phyloP scores from a whole-genome alignment of 2,113 vertebrate species.

The Sander vitreus region DNA sequence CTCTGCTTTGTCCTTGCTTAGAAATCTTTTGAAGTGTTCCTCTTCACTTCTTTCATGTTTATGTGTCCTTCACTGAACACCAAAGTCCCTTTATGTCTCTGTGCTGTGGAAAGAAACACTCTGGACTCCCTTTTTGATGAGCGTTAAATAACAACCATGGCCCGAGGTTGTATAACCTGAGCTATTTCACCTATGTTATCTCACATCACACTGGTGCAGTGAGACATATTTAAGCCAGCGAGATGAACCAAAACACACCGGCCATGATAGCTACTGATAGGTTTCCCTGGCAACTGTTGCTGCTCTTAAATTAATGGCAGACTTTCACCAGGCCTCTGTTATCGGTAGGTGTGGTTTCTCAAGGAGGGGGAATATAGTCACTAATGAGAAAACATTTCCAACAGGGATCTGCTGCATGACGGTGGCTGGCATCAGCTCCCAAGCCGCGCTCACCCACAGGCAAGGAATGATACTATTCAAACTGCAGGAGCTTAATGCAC shows the following conservation, averaged over 20 bases:
- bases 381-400: slow-evolving; percentile 68
- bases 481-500: slow-evolving; percentile 35
- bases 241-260: slow-evolving; percentile 26
- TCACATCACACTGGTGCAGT: slow-evolving; percentile 1
- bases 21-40: slow-evolving; percentile 55
- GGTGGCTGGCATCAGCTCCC: slow-evolving; percentile 38
- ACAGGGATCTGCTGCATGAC: slow-evolving; percentile 41
- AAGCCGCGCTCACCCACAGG: slow-evolving; percentile 36
- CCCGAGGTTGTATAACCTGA: neutral
- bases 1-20: slow-evolving; percentile 46
- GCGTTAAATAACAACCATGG: slow-evolving; percentile 22
- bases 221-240: slow-evolving; percentile 37
- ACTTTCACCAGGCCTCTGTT: slow-evolving; percentile 21
- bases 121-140: slow-evolving; percentile 23
- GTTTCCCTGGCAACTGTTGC: slow-evolving; percentile 77
- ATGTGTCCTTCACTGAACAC: slow-evolving; percentile 30
- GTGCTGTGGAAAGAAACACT: neutral
- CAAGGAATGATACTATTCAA: slow-evolving; percentile 27
- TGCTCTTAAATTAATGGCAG: slow-evolving; percentile 37
- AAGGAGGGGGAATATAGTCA: slow-evolving; percentile 27
- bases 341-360: slow-evolving; percentile 41
- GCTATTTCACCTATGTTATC: neutral
- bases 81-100: neutral
- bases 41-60: slow-evolving; percentile 49
- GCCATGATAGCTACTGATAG: slow-evolving; percentile 27